Conservation (phyloP, 1,140 invertebrate genomes). For the Pachypsylla venusta region DNA sequence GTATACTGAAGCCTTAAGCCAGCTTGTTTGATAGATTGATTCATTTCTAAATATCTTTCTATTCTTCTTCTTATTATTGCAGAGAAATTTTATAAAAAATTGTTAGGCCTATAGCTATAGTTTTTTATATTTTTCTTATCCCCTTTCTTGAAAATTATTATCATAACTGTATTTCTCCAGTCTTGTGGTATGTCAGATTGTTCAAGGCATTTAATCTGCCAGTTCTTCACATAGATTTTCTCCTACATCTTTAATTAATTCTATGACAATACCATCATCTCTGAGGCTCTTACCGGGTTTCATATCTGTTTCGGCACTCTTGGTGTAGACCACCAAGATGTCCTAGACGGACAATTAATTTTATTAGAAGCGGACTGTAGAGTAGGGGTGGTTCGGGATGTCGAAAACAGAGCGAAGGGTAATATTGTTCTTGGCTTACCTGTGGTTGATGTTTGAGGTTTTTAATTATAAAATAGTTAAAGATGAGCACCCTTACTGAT, state of each 20-base stretch:
- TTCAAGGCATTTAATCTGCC: constrained; percentile 9
- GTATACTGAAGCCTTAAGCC: constrained; percentile 25
- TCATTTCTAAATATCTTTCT: constrained; percentile 22
- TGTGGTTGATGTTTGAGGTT: too few relatives aligned
- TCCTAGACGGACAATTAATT: too few relatives aligned
- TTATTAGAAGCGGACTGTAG: too few relatives aligned
- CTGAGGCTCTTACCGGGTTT: too few relatives aligned
- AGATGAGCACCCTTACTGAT: too few relatives aligned
- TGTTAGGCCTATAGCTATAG: constrained; percentile 24
- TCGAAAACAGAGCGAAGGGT: too few relatives aligned
- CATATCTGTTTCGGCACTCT: too few relatives aligned
- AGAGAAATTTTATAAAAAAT: constrained; percentile 23
- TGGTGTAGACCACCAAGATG: too few relatives aligned
- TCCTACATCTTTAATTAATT: background rate
- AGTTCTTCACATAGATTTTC: background rate
- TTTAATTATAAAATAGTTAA: too few relatives aligned
- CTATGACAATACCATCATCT: constrained; percentile 8
- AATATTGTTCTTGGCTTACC: too few relatives aligned
- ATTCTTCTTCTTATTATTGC: constrained; percentile 21
- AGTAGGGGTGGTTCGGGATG: too few relatives aligned
- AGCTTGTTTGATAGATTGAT: constrained; percentile 27
- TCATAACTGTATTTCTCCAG: constrained; percentile 25
- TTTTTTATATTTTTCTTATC: constrained; percentile 24
- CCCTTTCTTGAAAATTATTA: constrained; percentile 27
- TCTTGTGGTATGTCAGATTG: constrained; percentile 21